These are phyloP conservation scores for Heliconius charithonia DNA, from an alignment of 2,888 invertebrate genomes.

Conservation along the genomic window DNA sequence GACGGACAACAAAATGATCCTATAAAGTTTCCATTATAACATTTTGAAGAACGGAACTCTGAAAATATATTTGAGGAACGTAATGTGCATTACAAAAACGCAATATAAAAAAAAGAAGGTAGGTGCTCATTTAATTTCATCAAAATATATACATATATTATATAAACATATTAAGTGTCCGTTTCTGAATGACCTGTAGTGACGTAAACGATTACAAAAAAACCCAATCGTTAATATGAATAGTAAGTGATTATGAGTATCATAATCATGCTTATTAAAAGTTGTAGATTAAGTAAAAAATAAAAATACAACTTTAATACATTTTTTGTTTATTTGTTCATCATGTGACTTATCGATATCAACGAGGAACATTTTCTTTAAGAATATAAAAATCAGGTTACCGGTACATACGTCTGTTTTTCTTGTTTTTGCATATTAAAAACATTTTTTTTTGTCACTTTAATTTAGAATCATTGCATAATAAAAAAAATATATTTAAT, in stretches of 20 bases:
- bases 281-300: background rate
- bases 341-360: background rate
- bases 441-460: too few species aligned
- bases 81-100: background rate
- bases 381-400: too few species aligned
- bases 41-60: too few species aligned
- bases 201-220: background rate
- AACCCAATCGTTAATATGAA: background rate
- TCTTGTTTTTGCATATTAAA: background rate
- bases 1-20: too few species aligned
- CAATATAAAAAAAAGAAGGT: background rate
- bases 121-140: background rate
- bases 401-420: background rate
- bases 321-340: background rate
- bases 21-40: too few species aligned
- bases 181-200: too few species aligned
- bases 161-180: background rate
- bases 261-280: background rate
- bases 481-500: too few species aligned
- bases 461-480: too few species aligned
- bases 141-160: background rate
- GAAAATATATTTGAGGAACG: background rate
- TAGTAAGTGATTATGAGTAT: too few species aligned
- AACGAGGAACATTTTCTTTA: background rate
- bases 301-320: background rate